Conservation (phyloP, 2,113 vertebrate species). For the Cottus gobio region DNA sequence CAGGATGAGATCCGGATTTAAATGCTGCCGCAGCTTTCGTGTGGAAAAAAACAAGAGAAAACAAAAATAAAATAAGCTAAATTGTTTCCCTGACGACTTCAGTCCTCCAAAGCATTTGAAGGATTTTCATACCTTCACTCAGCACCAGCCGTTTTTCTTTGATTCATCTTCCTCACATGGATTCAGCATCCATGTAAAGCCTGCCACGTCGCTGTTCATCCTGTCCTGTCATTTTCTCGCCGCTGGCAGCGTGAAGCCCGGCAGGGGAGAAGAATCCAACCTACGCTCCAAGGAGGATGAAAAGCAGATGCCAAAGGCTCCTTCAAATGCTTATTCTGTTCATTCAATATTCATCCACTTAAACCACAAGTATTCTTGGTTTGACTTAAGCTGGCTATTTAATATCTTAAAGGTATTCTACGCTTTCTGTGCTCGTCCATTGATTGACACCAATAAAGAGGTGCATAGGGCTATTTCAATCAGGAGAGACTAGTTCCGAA, state of each 20-base stretch:
- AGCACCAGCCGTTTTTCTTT: conserved; percentile 20
- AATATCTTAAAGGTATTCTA: not conserved
- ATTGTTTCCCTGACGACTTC: conserved; percentile 18
- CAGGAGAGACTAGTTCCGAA: no score
- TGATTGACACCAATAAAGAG: not conserved
- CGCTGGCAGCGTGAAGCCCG: conserved; percentile 40
- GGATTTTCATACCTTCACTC: conserved; percentile 30
- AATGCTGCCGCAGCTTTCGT: not conserved
- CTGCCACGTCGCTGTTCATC: conserved; percentile 45
- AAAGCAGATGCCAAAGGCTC: conserved; percentile 43
- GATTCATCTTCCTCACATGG: conserved; percentile 38
- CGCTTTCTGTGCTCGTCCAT: not conserved
- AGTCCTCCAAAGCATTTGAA: not conserved
- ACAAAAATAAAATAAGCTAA: not conserved
- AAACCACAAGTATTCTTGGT: not conserved
- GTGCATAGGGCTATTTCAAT: not conserved
- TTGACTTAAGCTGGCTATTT: conserved; percentile 6
- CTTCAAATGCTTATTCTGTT: conserved; percentile 24
- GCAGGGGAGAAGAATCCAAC: conserved; percentile 45
- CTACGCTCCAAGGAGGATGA: conserved; percentile 44
- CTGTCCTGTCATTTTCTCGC: conserved; percentile 34
- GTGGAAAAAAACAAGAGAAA: not conserved
- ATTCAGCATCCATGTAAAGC: conserved; percentile 18
- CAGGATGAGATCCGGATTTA: not conserved
- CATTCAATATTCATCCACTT: conserved; percentile 31